A percentile compares a stretch with the other conserved stretches of the same genome.
phyloP scores from a whole-genome alignment of 2,113 vertebrate species.

The Mugil cephalus region DNA sequence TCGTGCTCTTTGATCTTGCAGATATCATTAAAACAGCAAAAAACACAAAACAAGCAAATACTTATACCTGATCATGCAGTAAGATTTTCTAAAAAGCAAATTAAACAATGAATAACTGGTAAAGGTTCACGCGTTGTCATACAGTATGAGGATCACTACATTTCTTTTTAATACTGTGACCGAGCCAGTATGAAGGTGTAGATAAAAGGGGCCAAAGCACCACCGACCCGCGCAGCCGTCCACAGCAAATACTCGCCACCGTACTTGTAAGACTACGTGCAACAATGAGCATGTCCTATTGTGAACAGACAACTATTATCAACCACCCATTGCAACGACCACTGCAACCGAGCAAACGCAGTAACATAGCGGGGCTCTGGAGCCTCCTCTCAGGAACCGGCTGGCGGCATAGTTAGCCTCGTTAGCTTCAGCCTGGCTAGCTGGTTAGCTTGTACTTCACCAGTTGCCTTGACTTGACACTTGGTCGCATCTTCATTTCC shows the following conservation, averaged over 20 bases:
- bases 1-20: too few species aligned
- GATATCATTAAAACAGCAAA: too few species aligned
- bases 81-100: too few species aligned
- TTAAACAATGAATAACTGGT: too few species aligned
- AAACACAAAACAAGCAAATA: too few species aligned
- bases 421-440: slow-evolving; percentile 58
- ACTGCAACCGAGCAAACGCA: background rate
- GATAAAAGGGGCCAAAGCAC: slow-evolving; percentile 8
- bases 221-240: slow-evolving; percentile 20
- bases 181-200: too few species aligned
- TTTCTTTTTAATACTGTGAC: too few species aligned
- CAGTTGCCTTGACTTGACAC: slow-evolving; percentile 59
- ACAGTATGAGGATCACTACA: too few species aligned
- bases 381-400: slow-evolving; percentile 14
- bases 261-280: background rate
- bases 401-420: slow-evolving; percentile 48
- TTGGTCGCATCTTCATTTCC: slow-evolving; percentile 50
- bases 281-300: background rate
- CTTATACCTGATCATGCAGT: too few species aligned
- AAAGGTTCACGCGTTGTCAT: too few species aligned
- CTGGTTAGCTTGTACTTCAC: slow-evolving; percentile 65
- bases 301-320: background rate
- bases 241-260: slow-evolving; percentile 25
- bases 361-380: background rate
- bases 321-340: too few species aligned